Evolutionary conservation across 2,113 vertebrate genomes (phyloP), one percentile per base, ranked within the genome.

Genomic region (Tautogolabrus adspersus): DNA sequence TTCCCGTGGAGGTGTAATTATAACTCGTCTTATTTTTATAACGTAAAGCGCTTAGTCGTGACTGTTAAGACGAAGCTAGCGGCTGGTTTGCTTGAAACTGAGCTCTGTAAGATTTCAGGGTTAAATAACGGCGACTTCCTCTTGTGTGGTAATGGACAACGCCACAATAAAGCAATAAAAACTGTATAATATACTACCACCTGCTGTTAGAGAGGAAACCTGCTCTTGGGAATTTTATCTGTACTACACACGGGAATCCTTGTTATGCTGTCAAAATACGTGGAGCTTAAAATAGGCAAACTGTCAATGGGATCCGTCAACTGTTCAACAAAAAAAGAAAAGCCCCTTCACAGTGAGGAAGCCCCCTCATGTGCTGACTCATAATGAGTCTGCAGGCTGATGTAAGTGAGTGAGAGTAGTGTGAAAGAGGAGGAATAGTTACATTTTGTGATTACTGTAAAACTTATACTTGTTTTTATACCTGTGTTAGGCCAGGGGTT

Each of bases 281-380:
- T 1, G 1, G 21, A 6, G 16, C 6, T 19, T 13, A 64, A 77
- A 67, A 30, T 6, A 26, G 1, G 1, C 3, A 60, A 58, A 23
- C 59, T 37, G 4, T 34, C n/a, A 64, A 75, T 30, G 56, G 21
- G 72, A 13, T 47, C 72, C 11, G 6, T 6, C 52, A 46, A 34
- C 30, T 15, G 65, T 34, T 18, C 38, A 0, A 6, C 44, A 0
- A 10, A 22, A 22, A 2, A 40, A 71, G 38, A 1, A 22, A 57
- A 16, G 12, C 49, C 23, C 1, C 19, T 16, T 42, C 16, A 4
- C 10, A 57, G 1, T 3, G 38, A 64, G 66, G 55, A 77, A 81
- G 1, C 61, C 34, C 40, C 30, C 51, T 26, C n/a, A n/a, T 12
- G 21, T 77, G 72, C 58, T 88, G 83, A 86, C 59, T 84, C 73